phyloP scores from a whole-genome alignment of 2,113 vertebrate species.

The Chloebia gouldiae region DNA sequence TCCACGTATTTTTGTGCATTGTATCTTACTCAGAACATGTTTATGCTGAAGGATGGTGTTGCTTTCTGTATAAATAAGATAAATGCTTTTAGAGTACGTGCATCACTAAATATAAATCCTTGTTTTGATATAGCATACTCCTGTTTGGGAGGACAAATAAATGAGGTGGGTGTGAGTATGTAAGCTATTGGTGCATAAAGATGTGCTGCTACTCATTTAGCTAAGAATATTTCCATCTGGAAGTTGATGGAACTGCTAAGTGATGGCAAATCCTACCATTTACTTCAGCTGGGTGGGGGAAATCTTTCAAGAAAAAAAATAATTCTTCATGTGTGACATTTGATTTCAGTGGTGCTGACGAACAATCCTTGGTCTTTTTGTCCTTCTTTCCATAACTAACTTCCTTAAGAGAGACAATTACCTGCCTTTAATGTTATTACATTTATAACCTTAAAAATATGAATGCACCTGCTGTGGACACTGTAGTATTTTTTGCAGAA shows the following conservation, averaged over 20 bases:
- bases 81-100: not conserved
- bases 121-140: not conserved
- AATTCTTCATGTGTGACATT: not conserved
- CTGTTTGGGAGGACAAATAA: not conserved
- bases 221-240: not conserved
- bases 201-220: not conserved
- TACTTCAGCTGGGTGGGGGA: fast-evolving
- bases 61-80: not conserved
- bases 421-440: not conserved
- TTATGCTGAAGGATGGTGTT: not conserved
- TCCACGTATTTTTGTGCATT: not conserved
- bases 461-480: not conserved
- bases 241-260: not conserved
- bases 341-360: not conserved
- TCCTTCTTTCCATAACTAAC: not conserved
- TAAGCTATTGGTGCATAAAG: not conserved
- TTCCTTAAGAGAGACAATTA: not conserved
- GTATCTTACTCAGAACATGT: not conserved
- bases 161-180: not conserved
- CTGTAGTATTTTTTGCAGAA: not conserved
- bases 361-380: not conserved
- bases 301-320: not conserved
- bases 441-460: not conserved
- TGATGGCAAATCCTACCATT: not conserved
- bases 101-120: not conserved